Conservation (phyloP, 2,797 vertebrate species). For the Brotula barbata region DNA sequence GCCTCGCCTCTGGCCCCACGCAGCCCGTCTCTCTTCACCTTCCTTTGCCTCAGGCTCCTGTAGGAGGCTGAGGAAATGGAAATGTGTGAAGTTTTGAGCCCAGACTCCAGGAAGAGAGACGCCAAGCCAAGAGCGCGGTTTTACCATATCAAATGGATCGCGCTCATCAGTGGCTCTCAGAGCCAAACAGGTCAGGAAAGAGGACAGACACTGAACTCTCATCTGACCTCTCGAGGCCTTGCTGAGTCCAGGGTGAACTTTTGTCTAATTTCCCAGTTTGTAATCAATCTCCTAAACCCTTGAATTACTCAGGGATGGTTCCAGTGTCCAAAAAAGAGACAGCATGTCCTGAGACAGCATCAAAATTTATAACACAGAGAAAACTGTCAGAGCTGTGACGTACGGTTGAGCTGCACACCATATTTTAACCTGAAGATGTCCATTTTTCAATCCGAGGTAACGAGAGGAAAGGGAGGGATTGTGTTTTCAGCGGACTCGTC, state of each 20-base stretch:
- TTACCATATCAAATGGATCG: constrained; percentile 28
- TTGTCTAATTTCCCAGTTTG: constrained; percentile 1
- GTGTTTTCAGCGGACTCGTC: too few species aligned
- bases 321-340: too few species aligned
- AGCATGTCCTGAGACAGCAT: too few species aligned
- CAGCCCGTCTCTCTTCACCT: constrained; percentile 30
- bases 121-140: constrained; percentile 4
- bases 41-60: constrained; percentile 4
- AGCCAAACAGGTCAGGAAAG: constrained; percentile 26
- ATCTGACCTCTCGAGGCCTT: background rate
- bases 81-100: constrained; percentile 10
- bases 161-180: constrained; percentile 11
- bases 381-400: too few species aligned
- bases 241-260: background rate
- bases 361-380: too few species aligned
- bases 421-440: too few species aligned
- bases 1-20: constrained; percentile 52
- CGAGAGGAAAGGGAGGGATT: too few species aligned
- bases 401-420: too few species aligned
- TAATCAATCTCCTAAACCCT: constrained; percentile 12
- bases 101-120: constrained; percentile 11
- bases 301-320: background rate
- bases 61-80: constrained; percentile 21
- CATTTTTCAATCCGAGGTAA: too few species aligned
- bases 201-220: constrained; percentile 15